Conservation (phyloP, 2,888 invertebrate species). For the Cheilosia soror region DNA sequence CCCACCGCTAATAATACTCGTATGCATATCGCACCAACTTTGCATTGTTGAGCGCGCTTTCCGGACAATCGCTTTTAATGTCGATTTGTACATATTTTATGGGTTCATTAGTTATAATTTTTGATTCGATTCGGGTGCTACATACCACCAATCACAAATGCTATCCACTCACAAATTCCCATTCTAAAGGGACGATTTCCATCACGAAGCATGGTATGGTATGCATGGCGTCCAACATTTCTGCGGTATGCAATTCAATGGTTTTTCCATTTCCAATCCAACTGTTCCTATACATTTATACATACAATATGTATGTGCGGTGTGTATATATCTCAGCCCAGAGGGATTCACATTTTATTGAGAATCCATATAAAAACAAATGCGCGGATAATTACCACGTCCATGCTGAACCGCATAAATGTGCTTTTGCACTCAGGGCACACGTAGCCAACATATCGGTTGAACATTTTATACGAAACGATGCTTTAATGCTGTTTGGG, state of each 20-base stretch:
- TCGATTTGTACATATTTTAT: slow-evolving; percentile 64
- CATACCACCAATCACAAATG: slow-evolving; percentile 22
- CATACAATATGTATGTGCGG: slow-evolving; percentile 19
- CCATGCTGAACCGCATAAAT: slow-evolving; percentile 69
- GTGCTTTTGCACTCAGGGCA: slow-evolving; percentile 20
- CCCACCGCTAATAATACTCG: background rate
- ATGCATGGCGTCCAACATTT: slow-evolving; percentile 58
- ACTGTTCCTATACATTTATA: background rate
- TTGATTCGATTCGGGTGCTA: slow-evolving; percentile 62
- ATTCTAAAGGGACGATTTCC: background rate
- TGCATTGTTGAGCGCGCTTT: slow-evolving; percentile 34
- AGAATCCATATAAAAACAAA: slow-evolving; percentile 74
- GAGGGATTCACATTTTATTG: slow-evolving; percentile 67
- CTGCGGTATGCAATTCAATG: slow-evolving; percentile 65
- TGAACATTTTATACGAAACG: slow-evolving; percentile 64
- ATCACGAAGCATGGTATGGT: slow-evolving; percentile 17
- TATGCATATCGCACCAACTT: background rate
- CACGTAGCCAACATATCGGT: slow-evolving; percentile 27
- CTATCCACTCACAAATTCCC: background rate
- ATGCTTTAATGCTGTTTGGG: slow-evolving; percentile 73
- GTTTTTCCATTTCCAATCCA: slow-evolving; percentile 65
- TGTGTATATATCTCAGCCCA: background rate
- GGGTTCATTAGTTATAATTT: slow-evolving; percentile 74
- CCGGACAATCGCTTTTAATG: slow-evolving; percentile 37
- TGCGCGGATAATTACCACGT: slow-evolving; percentile 73